phyloP scores from a whole-genome alignment of 2,797 vertebrate species.

The Microctenopoma lineatum region DNA sequence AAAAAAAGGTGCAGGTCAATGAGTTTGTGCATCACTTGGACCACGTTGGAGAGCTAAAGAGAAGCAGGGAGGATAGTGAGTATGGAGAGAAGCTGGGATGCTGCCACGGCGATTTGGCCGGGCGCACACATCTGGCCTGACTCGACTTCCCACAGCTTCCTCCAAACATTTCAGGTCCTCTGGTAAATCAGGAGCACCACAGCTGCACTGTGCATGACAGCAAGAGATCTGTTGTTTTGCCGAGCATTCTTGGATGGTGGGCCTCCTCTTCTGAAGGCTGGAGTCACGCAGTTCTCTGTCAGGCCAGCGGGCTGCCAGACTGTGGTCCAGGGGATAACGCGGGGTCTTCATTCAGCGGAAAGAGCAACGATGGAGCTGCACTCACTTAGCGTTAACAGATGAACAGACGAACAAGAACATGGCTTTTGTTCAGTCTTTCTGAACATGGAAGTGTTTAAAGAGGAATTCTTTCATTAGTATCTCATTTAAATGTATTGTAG shows the following conservation, averaged over 20 bases:
- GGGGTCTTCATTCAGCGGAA: conserved; percentile 14
- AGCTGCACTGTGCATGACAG: conserved; percentile 71
- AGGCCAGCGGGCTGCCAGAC: conserved; percentile 46
- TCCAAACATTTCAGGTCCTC: conserved; percentile 56
- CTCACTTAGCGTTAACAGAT: conserved; percentile 22
- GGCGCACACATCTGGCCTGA: conserved; percentile 66
- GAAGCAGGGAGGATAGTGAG: conserved; percentile 26
- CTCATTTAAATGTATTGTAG: background rate
- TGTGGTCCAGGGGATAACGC: conserved; percentile 32
- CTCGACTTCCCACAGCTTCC: conserved; percentile 48
- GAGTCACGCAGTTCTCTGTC: conserved; percentile 64
- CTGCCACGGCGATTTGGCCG: conserved; percentile 34
- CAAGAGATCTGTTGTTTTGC: conserved; percentile 66
- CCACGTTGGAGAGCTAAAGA: conserved; percentile 14
- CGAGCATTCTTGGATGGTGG: conserved; percentile 60
- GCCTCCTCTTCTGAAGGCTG: conserved; percentile 49
- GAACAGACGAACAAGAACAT: conserved; percentile 2
- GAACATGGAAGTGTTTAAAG: background rate
- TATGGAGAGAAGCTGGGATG: conserved; percentile 40
- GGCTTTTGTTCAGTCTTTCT: conserved; percentile 1
- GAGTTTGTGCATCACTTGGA: conserved; percentile 38
- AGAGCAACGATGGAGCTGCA: conserved; percentile 17
- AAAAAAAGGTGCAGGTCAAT: conserved; percentile 38
- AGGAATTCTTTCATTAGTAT: too few species aligned
- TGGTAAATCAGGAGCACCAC: conserved; percentile 59